Evolutionary conservation across 1,140 invertebrate species (phyloP).

Genomic region (Drosophila sp.): DNA sequence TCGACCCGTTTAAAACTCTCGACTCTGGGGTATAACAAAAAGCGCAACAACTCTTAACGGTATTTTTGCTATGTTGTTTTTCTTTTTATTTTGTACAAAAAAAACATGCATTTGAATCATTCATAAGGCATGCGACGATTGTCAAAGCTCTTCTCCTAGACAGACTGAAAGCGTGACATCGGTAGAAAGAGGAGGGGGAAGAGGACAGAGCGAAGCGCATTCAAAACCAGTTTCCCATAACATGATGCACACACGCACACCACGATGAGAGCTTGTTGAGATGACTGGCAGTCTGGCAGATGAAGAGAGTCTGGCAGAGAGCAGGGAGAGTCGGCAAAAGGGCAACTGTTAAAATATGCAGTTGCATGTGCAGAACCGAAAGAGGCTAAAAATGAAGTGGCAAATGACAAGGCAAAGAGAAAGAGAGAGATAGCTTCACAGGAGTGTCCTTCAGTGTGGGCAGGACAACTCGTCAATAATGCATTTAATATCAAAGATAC

Average conservation of each 20-base stretch:
- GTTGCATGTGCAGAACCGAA: slow-evolving; percentile 67
- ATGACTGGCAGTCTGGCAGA: slow-evolving; percentile 6
- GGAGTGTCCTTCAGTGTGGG: slow-evolving; percentile 35
- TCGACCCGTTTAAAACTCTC: slow-evolving; percentile 12
- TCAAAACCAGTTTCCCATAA: slow-evolving; percentile 67
- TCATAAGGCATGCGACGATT: slow-evolving; percentile 80
- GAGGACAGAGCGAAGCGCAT: slow-evolving; percentile 19
- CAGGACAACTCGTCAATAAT: slow-evolving; percentile 66
- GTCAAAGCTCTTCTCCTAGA: slow-evolving; percentile 65
- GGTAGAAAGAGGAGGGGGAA: slow-evolving; percentile 17
- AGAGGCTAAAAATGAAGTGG: slow-evolving; percentile 60
- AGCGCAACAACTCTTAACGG: slow-evolving; percentile 79
- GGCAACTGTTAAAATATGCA: slow-evolving; percentile 73
- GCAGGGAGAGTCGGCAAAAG: background rate
- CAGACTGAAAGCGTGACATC: slow-evolving; percentile 31
- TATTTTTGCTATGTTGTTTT: slow-evolving; percentile 56
- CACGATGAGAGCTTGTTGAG: slow-evolving; percentile 35
- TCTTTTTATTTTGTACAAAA: slow-evolving; percentile 67
- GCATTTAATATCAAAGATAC: slow-evolving; percentile 62
- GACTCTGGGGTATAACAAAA: slow-evolving; percentile 50
- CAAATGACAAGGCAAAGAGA: slow-evolving; percentile 44
- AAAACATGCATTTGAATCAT: slow-evolving; percentile 83
- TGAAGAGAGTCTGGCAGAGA: slow-evolving; percentile 12
- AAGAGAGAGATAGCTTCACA: slow-evolving; percentile 23
- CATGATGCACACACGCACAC: slow-evolving; percentile 45